phyloP scores from a whole-genome alignment of 2,888 invertebrate species.

The Phanerotoma sp. region DNA sequence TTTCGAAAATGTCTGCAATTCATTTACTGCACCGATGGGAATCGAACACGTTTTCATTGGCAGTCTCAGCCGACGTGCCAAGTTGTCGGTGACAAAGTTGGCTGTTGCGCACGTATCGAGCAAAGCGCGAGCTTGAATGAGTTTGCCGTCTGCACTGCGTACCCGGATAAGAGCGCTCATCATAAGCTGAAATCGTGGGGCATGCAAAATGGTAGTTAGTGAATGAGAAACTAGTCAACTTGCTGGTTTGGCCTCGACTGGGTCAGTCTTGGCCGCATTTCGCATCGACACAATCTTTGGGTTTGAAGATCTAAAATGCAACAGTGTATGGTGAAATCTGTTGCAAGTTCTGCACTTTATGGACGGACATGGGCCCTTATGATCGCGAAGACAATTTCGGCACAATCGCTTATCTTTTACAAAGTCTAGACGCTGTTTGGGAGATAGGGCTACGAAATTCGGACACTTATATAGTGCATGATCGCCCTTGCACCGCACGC shows the following conservation, averaged over 20 bases:
- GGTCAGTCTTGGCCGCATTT: not conserved
- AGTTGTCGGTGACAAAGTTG: conserved; percentile 8
- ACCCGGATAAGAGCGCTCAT: conserved; percentile 15
- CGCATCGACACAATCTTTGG: not conserved
- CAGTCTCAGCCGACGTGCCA: not conserved
- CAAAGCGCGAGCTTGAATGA: conserved; percentile 14
- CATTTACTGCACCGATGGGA: conserved; percentile 10
- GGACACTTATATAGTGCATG: conserved; percentile 19
- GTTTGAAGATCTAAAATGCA: conserved; percentile 3
- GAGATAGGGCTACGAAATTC: conserved; percentile 6
- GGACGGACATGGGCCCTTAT: conserved; percentile 3
- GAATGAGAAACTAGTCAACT: conserved; percentile 2
- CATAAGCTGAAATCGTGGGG: conserved; percentile 11
- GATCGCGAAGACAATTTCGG: conserved; percentile 18
- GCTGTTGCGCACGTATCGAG: conserved; percentile 19
- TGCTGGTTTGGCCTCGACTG: not conserved
- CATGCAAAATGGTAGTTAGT: not conserved
- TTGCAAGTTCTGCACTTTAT: conserved; percentile 16
- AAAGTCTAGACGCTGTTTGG: conserved; percentile 9
- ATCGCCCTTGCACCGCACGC: conserved; percentile 8
- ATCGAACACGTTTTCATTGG: not conserved
- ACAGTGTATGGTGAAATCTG: conserved; percentile 15
- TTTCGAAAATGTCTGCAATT: conserved; percentile 15
- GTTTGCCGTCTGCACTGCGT: conserved; percentile 5
- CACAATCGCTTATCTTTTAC: conserved; percentile 6